Evolutionary conservation across 1,140 invertebrate species (phyloP).

Genomic region (Caenorhabditis inopinata): DNA sequence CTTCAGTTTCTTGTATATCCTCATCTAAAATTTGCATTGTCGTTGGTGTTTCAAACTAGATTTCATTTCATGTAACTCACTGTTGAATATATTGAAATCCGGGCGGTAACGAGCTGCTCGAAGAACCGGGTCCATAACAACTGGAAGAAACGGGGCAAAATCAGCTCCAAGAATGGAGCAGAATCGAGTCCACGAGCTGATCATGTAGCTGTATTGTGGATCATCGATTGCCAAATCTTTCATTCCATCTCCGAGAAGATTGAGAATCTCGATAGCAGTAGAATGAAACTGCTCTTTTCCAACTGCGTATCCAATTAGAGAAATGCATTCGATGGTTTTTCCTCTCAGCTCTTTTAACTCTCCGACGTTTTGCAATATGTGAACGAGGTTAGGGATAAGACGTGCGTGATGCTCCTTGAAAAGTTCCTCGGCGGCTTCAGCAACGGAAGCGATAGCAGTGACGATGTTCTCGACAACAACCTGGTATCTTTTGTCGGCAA

Average conservation of each 20-base stretch:
- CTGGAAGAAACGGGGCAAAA: constrained; percentile 92
- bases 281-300: constrained; percentile 88
- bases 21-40: constrained; percentile 66
- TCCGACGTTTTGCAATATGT: constrained; percentile 84
- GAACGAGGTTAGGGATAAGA: constrained; percentile 93
- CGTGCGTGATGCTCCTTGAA: constrained; percentile 75
- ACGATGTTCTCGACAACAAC: constrained; percentile 87
- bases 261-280: constrained; percentile 79
- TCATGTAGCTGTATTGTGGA: constrained; percentile 88
- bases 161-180: constrained; percentile 90
- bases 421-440: constrained; percentile 95
- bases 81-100: constrained; percentile 91
- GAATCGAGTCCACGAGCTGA: constrained; percentile 96
- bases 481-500: constrained; percentile 5
- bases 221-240: constrained; percentile 79
- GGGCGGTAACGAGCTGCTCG: constrained; percentile 92
- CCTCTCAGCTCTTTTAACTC: constrained; percentile 68
- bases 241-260: constrained; percentile 37
- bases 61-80: constrained; percentile 72
- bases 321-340: constrained; percentile 97
- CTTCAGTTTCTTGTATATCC: constrained; percentile 78
- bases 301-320: constrained; percentile 94
- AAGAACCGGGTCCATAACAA: constrained; percentile 95
- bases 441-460: constrained; percentile 95
- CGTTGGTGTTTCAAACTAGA: not conserved